Evolutionary conservation across 2,113 vertebrate genomes (phyloP), one percentile per base, ranked within the genome.

Genomic region (Ardeotis arabs): DNA sequence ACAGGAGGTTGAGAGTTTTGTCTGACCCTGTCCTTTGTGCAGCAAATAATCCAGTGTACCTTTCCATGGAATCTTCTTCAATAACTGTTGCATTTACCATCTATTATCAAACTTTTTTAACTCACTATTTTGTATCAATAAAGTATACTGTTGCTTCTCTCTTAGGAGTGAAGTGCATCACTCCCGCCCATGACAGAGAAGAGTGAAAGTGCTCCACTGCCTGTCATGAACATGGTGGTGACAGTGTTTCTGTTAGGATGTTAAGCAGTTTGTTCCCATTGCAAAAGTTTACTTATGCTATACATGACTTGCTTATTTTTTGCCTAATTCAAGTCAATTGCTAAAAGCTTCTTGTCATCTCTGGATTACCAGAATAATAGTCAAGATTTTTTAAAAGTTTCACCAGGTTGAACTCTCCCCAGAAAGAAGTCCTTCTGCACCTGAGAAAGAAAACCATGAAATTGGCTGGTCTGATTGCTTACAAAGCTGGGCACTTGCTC

Each of bases 141-240:
- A 41, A 41, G 41, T 41, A 41, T 41, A 41, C 14, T 41, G 41
- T 14, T 41, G 13, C 41, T 41, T 41, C 41, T 41, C 41, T 41
- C 12, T 41, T 41, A 41, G 41, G 41, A 41, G 41, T 13, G 41
- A 41, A 41, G 13, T 41, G 41, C 41, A 41, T 41, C 41, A 41
- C 41, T 41, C 41, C 41, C 13, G 13, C 41, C 41, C 41, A 41
- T 41, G 41, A 41, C 41, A 41, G 41, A 5, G 41, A 12, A 41
- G 12, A 41, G 13, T 41, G 41, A 96, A 94, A 89, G 58, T 29
- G 58, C 79, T 78, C 23, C 81, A 95, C 53, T 81, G 78, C 85
- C 90, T 94, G 19, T 84, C 76, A 88, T 83, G 91, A 95, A 91
- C 84, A 88, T 91, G 95, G 87, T 84, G 68, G 90, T 94, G 91